phyloP scores from a whole-genome alignment of 2,797 vertebrate genomes.

The Gobionotothen gibberifrons region DNA sequence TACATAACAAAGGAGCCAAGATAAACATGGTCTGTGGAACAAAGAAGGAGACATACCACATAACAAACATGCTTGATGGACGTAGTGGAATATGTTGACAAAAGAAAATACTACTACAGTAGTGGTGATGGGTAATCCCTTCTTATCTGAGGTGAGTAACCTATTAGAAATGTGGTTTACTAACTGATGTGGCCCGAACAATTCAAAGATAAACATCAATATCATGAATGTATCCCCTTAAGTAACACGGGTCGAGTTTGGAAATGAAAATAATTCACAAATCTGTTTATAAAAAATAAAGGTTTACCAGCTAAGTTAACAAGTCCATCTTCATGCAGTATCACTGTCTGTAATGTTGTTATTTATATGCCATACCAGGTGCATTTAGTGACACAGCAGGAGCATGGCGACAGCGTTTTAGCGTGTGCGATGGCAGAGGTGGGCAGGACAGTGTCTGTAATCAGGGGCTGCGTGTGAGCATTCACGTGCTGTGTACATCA shows the following conservation, averaged over 20 bases:
- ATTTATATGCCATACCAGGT: not conserved
- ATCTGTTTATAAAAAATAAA: not conserved
- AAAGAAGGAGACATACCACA: slow-evolving; percentile 35
- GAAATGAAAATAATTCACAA: not conserved
- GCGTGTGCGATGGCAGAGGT: slow-evolving; percentile 24
- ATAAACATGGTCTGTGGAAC: slow-evolving; percentile 57
- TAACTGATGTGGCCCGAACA: not conserved
- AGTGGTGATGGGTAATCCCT: slow-evolving; percentile 21
- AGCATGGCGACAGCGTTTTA: slow-evolving; percentile 1
- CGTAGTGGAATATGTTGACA: slow-evolving; percentile 27
- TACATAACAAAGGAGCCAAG: slow-evolving; percentile 69
- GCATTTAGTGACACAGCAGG: not conserved
- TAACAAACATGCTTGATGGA: slow-evolving; percentile 5
- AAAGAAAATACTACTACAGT: not conserved
- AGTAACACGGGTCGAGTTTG: not conserved
- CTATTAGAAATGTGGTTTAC: slow-evolving; percentile 22
- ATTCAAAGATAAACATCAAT: not conserved
- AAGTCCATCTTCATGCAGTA: not conserved
- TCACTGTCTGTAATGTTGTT: not conserved
- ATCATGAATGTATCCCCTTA: not conserved
- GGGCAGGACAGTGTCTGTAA: slow-evolving; percentile 31
- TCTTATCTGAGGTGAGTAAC: slow-evolving; percentile 43
- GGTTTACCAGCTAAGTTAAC: not conserved
- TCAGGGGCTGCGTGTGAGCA: slow-evolving; percentile 32
- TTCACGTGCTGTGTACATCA: slow-evolving; percentile 57